phyloP scores from a whole-genome alignment of 2,113 vertebrate species.

The Catharus fuscescens region DNA sequence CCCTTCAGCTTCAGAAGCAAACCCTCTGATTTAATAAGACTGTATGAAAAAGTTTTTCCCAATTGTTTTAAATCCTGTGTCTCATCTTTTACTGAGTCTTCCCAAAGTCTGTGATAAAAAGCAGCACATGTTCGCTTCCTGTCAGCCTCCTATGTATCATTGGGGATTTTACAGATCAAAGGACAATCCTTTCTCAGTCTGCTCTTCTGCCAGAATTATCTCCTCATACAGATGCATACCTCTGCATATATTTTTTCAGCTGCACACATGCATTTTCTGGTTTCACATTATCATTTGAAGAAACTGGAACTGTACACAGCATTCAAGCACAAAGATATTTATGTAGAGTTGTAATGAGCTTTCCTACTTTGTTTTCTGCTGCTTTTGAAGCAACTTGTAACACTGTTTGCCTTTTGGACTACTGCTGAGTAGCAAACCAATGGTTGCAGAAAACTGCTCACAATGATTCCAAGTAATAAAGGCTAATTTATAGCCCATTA shows the following conservation, averaged over 20 bases:
- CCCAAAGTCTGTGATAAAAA: neutral
- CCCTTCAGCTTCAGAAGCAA: neutral
- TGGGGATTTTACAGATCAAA: neutral
- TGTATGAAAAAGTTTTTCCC: neutral
- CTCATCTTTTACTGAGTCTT: neutral
- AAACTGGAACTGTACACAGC: neutral
- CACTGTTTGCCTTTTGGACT: neutral
- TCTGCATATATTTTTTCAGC: neutral
- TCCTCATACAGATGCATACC: neutral
- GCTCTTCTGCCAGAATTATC: neutral
- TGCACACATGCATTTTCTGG: neutral
- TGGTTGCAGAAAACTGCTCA: neutral
- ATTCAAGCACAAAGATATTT: neutral
- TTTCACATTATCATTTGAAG: neutral
- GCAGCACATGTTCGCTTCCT: fast-evolving
- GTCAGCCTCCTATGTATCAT: neutral
- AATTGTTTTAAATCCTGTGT: neutral
- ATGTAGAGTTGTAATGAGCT: neutral
- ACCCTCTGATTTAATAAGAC: neutral
- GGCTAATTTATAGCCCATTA: neutral
- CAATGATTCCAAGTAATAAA: neutral
- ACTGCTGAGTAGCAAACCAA: neutral
- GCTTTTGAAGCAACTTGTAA: neutral
- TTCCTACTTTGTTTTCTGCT: neutral
- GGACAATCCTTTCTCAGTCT: neutral